Evolutionary conservation across 2,888 invertebrate species (phyloP), one percentile per base, ranked within the genome.

Genomic region (Invenusta paracnida): DNA sequence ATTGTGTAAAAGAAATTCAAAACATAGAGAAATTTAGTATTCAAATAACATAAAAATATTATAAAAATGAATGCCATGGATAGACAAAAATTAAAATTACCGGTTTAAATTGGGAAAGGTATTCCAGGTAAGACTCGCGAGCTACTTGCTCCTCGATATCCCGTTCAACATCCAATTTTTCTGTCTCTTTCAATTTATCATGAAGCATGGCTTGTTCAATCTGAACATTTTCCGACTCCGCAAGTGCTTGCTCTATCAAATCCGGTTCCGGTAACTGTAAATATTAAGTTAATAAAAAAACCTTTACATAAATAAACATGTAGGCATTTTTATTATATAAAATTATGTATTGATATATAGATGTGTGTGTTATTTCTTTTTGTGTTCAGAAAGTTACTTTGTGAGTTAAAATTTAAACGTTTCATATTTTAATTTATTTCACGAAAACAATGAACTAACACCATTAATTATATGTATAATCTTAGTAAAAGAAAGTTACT

Each of bases 181-280:
- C 84, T 23, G 84, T 67, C 29, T 84, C 67, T 30, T 67, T 67
- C 27, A 84, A 29, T 5, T 67, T 66, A 25, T 84, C 67, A 13
- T 84, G 84, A 11, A 84, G 29, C n/a, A 84, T 84, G 28, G 84
- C 73, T 67, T 84, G 67, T 67, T 84, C 84, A 29, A 84, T 84
- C 73, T 84, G 29, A 1, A 84, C 73, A 84, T 84, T 84, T 27
- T 84, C 84, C 0, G 84, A 84, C 23, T 84, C 84, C 28, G 66
- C 73, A 2, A 67, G 27, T 1, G 84, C 84, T 25, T 84, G 66
- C 29, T 84, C 84, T 25, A 84, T 67, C 28, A 84, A 67, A 29
- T 84, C 84, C 2, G 84, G 84, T 25, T 84, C 84, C 67, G 84
- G 73, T 1, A 84, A 25, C 84, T 84, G n/a, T n/a, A n/a, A n/a